A percentile compares a stretch with the other conserved stretches of the same genome.
Evolutionary conservation across 2,113 vertebrate species (phyloP).

Genomic region (Dinomys branickii): DNA sequence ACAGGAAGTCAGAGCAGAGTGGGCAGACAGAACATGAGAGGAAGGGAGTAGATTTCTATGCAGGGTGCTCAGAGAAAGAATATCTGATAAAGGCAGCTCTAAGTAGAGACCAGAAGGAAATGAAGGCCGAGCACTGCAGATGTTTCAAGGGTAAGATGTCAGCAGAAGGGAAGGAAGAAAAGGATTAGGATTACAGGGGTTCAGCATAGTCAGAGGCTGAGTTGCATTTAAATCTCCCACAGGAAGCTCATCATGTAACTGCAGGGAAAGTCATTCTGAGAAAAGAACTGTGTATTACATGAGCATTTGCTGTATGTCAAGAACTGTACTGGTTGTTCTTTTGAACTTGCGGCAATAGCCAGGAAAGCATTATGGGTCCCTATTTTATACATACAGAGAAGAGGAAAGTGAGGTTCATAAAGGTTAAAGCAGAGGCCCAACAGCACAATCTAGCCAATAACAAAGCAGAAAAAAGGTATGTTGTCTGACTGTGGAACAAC

Average conservation of each 20-base stretch:
- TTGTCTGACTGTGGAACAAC: background rate
- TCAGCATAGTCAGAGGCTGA: background rate
- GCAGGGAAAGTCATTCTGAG: background rate
- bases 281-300: background rate
- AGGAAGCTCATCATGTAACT: background rate
- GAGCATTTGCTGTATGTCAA: background rate
- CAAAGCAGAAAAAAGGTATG: rapidly evolving
- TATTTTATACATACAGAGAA: background rate
- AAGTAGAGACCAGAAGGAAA: background rate
- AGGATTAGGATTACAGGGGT: rapidly evolving
- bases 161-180: background rate
- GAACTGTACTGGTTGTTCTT: background rate
- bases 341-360: background rate
- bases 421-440: background rate
- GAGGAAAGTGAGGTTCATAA: background rate
- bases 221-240: background rate
- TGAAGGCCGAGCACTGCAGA: rapidly evolving
- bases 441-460: background rate
- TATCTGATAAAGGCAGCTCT: background rate
- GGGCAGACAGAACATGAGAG: background rate
- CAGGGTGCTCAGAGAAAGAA: background rate
- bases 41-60: rapidly evolving
- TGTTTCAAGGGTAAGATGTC: background rate
- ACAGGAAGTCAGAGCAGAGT: background rate
- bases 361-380: background rate